phyloP scores from a whole-genome alignment of 2,797 vertebrate species.

The Gymnoscopelus microlampas region DNA sequence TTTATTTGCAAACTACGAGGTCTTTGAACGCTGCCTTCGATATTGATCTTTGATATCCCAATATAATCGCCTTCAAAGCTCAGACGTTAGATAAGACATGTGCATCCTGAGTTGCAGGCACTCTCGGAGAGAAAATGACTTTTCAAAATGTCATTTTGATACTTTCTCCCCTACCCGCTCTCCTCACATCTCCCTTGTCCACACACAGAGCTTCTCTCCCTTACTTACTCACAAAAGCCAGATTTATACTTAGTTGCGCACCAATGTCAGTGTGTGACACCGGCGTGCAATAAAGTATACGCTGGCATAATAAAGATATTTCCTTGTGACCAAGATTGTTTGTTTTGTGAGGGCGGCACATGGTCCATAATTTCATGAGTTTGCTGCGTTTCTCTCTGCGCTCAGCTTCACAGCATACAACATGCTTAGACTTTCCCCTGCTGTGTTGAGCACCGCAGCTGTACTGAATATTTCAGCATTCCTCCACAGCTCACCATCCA shows the following conservation, averaged over 20 bases:
- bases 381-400: conserved; percentile 21
- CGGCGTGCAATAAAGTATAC: no score
- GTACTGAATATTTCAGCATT: conserved; percentile 68
- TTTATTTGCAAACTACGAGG: background rate
- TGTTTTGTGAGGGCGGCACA: conserved; percentile 1
- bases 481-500: conserved; percentile 42
- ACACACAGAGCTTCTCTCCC: background rate
- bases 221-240: background rate
- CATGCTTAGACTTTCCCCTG: conserved; percentile 26
- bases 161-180: background rate
- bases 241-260: no score
- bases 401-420: conserved; percentile 31
- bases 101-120: background rate
- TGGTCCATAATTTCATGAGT: conserved; percentile 14
- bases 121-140: background rate
- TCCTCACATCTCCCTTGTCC: no score
- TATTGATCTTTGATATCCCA: conserved; percentile 18
- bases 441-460: conserved; percentile 39
- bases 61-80: background rate
- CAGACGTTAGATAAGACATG: background rate
- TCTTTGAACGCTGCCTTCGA: conserved; percentile 4
- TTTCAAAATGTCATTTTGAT: background rate
- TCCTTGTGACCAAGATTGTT: background rate
- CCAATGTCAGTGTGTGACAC: no score
- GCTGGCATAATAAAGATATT: background rate